A percentile compares a stretch with the other conserved stretches of the same genome.
phyloP scores from a whole-genome alignment of 2,888 invertebrate species.

The Buathra laborator region DNA sequence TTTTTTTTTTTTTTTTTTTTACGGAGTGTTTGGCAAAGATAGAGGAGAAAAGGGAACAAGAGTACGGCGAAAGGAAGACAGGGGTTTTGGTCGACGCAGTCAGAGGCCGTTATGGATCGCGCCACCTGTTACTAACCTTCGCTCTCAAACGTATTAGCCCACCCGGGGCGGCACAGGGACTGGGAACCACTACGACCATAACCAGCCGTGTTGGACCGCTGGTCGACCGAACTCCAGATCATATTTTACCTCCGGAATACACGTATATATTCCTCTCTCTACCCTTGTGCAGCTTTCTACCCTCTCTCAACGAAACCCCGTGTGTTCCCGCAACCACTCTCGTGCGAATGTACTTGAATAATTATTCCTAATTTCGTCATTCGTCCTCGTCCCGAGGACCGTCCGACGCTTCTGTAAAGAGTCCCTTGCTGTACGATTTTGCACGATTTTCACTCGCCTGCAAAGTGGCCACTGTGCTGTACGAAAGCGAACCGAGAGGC shows the following conservation, averaged over 20 bases:
- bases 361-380: constrained; percentile 82
- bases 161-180: constrained; percentile 60
- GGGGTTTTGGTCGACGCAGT: constrained; percentile 34
- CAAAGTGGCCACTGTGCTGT: constrained; percentile 1
- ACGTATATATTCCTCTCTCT: constrained; percentile 25
- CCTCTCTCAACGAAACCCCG: neutral
- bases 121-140: constrained; percentile 84
- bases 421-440: constrained; percentile 55
- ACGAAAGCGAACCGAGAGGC: constrained; percentile 22
- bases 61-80: constrained; percentile 50
- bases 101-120: constrained; percentile 81
- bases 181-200: constrained; percentile 42
- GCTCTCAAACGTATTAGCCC: constrained; percentile 82
- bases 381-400: constrained; percentile 70
- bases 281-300: too few relatives aligned
- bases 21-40: constrained; percentile 30
- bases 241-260: constrained; percentile 80
- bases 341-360: constrained; percentile 79
- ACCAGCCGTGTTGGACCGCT: constrained; percentile 72
- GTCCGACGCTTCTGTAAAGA: constrained; percentile 47
- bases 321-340: constrained; percentile 46
- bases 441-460: constrained; percentile 61
- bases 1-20: neutral
- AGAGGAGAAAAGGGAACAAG: constrained; percentile 32
- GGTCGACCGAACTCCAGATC: constrained; percentile 80